These are phyloP conservation scores for Ophion obscuratus DNA, from an alignment of 2,888 invertebrate genomes.

Conservation along the genomic window DNA sequence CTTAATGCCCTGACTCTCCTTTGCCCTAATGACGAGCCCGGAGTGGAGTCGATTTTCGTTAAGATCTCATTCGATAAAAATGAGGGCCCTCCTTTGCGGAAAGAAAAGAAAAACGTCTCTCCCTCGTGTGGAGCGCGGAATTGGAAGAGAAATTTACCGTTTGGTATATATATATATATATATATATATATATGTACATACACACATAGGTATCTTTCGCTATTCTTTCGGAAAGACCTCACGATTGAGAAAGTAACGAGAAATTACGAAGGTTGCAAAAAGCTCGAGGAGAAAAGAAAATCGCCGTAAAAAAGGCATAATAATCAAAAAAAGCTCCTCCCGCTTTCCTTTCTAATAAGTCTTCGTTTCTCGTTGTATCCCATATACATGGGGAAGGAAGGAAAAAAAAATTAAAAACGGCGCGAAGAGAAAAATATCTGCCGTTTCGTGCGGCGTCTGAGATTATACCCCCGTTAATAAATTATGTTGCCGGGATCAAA, in stretches of 20 bases:
- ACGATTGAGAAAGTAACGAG: constrained; percentile 26
- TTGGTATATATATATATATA: constrained; percentile 21
- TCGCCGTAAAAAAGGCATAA: constrained; percentile 24
- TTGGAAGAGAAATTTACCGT: constrained; percentile 10
- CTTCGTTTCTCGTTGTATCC: constrained; percentile 51
- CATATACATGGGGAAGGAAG: constrained; percentile 18
- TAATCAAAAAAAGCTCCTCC: constrained; percentile 25
- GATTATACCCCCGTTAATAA: constrained; percentile 67
- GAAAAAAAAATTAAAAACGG: constrained; percentile 30
- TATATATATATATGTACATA: constrained; percentile 8
- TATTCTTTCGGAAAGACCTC: constrained; percentile 31
- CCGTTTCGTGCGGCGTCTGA: constrained; percentile 34
- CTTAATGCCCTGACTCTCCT: constrained; percentile 42
- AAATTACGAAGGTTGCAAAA: constrained; percentile 6
- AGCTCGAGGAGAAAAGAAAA: not conserved
- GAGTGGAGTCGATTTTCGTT: constrained; percentile 56
- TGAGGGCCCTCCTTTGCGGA: not conserved
- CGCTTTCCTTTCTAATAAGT: constrained; percentile 47
- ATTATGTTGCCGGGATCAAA: constrained; percentile 66
- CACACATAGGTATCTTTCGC: not conserved
- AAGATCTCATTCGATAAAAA: constrained; percentile 37
- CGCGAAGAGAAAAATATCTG: constrained; percentile 23
- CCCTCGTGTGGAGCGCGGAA: not conserved
- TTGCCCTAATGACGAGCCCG: constrained; percentile 6
- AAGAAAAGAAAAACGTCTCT: constrained; percentile 1